Base-by-base conservation (phyloP, 2,888 invertebrate species). In the Acleris cristana region DNA sequence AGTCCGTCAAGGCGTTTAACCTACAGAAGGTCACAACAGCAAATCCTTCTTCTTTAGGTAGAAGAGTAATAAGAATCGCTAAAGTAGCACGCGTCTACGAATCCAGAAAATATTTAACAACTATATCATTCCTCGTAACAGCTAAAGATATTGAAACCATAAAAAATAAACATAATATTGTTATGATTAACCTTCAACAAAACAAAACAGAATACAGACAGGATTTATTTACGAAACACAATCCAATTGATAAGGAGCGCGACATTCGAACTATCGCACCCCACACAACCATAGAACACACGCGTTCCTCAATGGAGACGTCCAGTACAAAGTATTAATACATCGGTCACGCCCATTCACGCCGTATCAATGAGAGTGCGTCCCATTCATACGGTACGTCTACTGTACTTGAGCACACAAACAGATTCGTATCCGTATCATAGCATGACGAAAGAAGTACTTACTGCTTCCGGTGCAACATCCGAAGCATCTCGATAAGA, bases 361-460 rank as follows among this genome's bases (percentile, higher is more conserved):
- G 64, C 69, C 74, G 84, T 88, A 79, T 80, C 80, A 80, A 81
- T 80, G 81, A 75, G 79, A 74, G 76, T 79, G 80, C 75, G 82
- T 78, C 74, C 82, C 89, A 90, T 90, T 90, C 90, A 90, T 88
- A 80, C 81, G 77, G 76, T 75, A 76, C 73, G 73, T 73, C 66
- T 61, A 66, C 67, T 63, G 58, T 60, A 56, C 57, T 56, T 63
- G 82, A 71, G 84, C 81, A 80, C 78, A 78, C 80, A 83, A 81
- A 78, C 80, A 76, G 68, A 70, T 76, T 73, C 53, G 65, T 69
- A 54, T 72, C 85, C 52, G 67, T 69, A 54, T 72, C 85, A 86
- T 85, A 86, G 85, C 86, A 72, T 65, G 63, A 72, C 44, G 64
- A 64, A 70, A 62, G 54, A 68, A 55, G 52, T 69, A 69, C 72